These are phyloP conservation scores for Salvelinus namaycush DNA, from an alignment of 2,113 vertebrate genomes.

Conservation along the genomic window DNA sequence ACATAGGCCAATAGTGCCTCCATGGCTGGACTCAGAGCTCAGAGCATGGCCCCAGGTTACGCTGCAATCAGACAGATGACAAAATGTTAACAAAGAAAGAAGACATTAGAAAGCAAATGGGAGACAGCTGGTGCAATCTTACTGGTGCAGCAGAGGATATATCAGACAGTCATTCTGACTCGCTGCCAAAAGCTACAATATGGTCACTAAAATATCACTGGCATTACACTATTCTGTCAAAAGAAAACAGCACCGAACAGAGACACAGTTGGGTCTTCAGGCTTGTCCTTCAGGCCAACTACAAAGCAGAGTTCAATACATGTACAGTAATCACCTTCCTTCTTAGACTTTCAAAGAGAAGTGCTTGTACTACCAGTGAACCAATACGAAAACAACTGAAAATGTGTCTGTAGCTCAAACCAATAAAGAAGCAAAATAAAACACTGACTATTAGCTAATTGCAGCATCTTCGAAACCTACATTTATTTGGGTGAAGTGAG, in stretches of 20 bases:
- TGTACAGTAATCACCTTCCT: conserved; percentile 34
- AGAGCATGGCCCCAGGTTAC: conserved; percentile 59
- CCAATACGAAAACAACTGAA: not conserved
- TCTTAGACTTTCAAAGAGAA: not conserved
- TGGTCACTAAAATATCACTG: conserved; percentile 67
- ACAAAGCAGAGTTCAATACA: not conserved
- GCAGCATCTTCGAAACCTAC: no score
- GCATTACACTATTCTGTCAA: conserved; percentile 53
- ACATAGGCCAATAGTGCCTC: conserved; percentile 13
- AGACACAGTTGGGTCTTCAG: conserved; percentile 4
- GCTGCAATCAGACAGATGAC: conserved; percentile 64
- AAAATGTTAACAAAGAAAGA: conserved; percentile 67
- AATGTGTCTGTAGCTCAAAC: no score
- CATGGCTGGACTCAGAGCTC: conserved; percentile 40
- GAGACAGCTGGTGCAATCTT: conserved; percentile 71
- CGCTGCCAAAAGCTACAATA: conserved; percentile 73
- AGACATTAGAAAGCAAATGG: conserved; percentile 69
- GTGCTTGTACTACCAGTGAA: conserved; percentile 13
- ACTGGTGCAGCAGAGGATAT: conserved; percentile 66
- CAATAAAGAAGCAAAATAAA: no score
- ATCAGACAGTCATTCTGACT: conserved; percentile 68
- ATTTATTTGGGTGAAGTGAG: no score
- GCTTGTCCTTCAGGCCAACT: conserved; percentile 1
- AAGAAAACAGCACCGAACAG: conserved; percentile 24
- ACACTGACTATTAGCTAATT: no score